These are phyloP conservation scores for Caenorhabditis remanei DNA, from an alignment of 1,140 invertebrate genomes.

Conservation along the genomic window DNA sequence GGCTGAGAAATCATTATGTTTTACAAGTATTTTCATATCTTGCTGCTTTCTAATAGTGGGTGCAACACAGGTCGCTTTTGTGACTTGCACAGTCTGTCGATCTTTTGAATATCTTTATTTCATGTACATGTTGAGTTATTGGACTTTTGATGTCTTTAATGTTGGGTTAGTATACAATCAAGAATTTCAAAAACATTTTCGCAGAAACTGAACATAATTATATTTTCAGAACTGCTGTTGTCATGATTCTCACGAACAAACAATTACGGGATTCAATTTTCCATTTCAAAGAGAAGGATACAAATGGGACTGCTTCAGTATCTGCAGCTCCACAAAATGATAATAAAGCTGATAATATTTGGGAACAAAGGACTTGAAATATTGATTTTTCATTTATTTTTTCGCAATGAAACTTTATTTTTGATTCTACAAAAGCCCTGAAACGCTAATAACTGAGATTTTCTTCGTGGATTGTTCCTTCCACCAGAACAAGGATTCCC, in stretches of 20 bases:
- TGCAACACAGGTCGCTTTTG: not conserved
- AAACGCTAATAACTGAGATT: no score
- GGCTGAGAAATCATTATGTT: not conserved
- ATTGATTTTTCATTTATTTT: no score
- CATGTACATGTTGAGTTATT: not conserved
- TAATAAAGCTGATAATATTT: not conserved
- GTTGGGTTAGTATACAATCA: not conserved
- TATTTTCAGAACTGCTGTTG: slow-evolving; percentile 8
- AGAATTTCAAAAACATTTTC: not conserved
- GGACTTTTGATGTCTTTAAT: not conserved
- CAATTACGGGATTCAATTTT: not conserved
- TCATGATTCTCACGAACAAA: not conserved
- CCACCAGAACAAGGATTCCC: no score
- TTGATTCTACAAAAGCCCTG: no score
- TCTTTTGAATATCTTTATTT: not conserved
- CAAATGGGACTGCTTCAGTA: not conserved
- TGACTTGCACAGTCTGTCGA: not conserved
- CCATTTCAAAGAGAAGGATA: not conserved
- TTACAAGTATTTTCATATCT: slow-evolving; percentile 4
- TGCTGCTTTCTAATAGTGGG: not conserved
- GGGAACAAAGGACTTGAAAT: no score
- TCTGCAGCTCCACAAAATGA: not conserved
- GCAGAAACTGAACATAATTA: not conserved
- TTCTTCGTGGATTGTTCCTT: no score
- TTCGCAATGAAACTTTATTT: no score